Conservation (phyloP, 2,113 vertebrate species). For the Ctenomys sociabilis region DNA sequence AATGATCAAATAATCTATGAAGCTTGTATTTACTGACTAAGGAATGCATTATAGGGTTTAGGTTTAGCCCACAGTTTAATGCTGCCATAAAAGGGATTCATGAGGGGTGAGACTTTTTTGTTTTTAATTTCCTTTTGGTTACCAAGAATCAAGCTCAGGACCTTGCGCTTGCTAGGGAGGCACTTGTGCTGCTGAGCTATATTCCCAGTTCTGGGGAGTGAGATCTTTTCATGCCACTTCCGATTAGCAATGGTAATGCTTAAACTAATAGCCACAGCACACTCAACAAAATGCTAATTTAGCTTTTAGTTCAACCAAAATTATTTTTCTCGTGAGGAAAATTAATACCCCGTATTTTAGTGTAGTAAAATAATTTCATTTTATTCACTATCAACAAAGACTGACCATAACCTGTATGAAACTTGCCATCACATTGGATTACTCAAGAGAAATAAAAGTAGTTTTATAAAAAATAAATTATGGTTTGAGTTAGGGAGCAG, state of each 20-base stretch:
- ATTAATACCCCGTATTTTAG: background rate
- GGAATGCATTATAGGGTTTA: constrained; percentile 6
- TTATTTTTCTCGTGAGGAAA: background rate
- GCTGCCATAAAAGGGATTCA: background rate
- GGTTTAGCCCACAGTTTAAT: background rate
- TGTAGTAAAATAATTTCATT: constrained; percentile 36
- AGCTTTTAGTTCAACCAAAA: background rate
- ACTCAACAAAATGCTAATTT: background rate
- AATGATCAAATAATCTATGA: constrained; percentile 54
- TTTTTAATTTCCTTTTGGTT: too few relatives aligned
- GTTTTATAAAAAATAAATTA: constrained; percentile 59
- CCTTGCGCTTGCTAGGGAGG: too few relatives aligned
- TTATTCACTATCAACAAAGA: background rate
- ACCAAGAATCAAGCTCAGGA: too few relatives aligned
- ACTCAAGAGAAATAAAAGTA: constrained; percentile 40
- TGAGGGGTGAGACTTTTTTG: background rate
- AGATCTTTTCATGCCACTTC: background rate
- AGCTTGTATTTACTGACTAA: constrained; percentile 6
- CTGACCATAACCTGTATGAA: background rate
- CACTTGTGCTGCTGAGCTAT: too few relatives aligned
- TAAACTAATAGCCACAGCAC: background rate
- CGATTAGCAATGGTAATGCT: background rate
- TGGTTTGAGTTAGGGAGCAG: constrained; percentile 31
- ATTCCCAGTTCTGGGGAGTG: background rate
- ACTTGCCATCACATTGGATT: constrained; percentile 1